Evolutionary conservation across 2,113 vertebrate species (phyloP).

Genomic region (Taxidea taxus): DNA sequence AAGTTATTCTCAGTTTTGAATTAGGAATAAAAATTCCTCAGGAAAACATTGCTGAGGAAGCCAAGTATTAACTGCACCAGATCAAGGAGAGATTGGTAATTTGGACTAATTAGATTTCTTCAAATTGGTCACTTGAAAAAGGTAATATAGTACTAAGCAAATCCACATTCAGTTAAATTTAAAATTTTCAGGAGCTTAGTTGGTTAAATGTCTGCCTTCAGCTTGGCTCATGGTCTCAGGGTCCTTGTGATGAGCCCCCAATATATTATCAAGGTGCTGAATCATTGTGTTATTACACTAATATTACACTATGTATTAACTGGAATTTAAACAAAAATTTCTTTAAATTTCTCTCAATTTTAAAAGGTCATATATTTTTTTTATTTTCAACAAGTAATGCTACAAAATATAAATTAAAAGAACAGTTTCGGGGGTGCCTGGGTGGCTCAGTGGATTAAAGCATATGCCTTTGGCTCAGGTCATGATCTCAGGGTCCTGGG

Average conservation of each 20-base stretch:
- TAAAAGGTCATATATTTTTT: neutral
- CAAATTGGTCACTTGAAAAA: neutral
- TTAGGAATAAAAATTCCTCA: constrained; percentile 35
- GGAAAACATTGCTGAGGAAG: neutral
- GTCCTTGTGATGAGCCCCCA: neutral
- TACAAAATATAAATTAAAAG: neutral
- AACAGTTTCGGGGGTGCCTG: no score
- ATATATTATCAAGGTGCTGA: neutral
- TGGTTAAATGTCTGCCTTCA: neutral
- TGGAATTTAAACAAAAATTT: neutral
- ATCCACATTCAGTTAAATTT: neutral
- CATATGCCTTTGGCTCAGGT: no score
- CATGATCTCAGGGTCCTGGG: no score
- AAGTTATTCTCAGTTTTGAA: constrained; percentile 34
- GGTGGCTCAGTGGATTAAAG: no score
- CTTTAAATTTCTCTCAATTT: neutral
- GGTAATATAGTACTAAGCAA: neutral
- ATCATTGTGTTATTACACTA: neutral
- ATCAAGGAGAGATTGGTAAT: neutral
- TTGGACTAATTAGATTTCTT: constrained; percentile 10
- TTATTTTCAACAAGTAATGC: neutral
- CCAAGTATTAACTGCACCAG: constrained; percentile 16
- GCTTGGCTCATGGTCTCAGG: neutral
- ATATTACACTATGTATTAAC: neutral
- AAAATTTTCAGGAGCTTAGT: neutral